A percentile compares a stretch with the other conserved stretches of the same genome.
Evolutionary conservation across 2,113 vertebrate species (phyloP).

Genomic region (Tricholaema leucomelas): DNA sequence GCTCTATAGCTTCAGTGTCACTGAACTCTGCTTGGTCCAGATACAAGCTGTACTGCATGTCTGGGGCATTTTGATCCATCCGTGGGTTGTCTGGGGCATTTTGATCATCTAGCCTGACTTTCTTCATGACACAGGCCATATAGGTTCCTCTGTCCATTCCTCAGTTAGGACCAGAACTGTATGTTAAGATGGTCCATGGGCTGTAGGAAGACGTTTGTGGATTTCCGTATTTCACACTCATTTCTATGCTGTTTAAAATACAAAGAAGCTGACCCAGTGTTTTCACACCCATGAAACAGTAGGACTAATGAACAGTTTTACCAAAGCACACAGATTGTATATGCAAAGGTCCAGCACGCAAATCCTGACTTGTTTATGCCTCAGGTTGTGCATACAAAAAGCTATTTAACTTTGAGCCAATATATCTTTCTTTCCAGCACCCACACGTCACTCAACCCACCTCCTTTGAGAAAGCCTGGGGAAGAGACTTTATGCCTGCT

Average conservation of each 20-base stretch:
- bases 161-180: neutral
- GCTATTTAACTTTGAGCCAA: conserved; percentile 62
- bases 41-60: fast-evolving
- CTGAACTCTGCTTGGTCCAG: neutral
- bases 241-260: conserved; percentile 15
- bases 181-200: neutral
- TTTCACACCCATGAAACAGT: conserved; percentile 41
- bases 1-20: neutral
- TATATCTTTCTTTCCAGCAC: conserved; percentile 60
- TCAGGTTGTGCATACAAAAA: conserved; percentile 66
- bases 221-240: conserved; percentile 47
- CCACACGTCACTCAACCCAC: conserved; percentile 55
- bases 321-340: conserved; percentile 15
- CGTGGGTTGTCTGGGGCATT: neutral
- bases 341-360: conserved; percentile 64
- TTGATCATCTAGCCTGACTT: neutral
- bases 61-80: neutral
- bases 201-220: neutral
- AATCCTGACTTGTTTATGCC: conserved; percentile 67
- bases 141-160: neutral
- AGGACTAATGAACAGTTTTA: conserved; percentile 38
- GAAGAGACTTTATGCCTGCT: conserved; percentile 16
- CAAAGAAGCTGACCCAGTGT: conserved; percentile 56
- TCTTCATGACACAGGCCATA: neutral
- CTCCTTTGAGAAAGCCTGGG: conserved; percentile 32